These are phyloP conservation scores for Phrynocephalus versicolor DNA, from an alignment of 2,113 vertebrate species.

Conservation along the genomic window DNA sequence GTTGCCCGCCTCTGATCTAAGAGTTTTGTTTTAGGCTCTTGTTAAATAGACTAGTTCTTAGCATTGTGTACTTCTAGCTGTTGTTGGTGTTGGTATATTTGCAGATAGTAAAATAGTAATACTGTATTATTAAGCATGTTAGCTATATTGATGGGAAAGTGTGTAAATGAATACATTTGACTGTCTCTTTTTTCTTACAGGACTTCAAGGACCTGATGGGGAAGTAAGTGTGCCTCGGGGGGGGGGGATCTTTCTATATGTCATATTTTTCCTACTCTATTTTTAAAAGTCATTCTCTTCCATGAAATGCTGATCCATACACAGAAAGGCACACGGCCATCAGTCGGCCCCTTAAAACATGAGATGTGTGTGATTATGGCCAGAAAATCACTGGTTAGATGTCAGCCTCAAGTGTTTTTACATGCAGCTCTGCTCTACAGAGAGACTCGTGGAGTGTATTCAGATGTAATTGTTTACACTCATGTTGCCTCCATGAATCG, in stretches of 20 bases:
- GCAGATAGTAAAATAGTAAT: too few relatives aligned
- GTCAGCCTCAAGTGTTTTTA: background rate
- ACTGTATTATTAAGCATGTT: too few relatives aligned
- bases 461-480: background rate
- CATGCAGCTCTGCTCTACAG: background rate
- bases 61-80: too few relatives aligned
- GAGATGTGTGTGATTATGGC: background rate
- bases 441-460: background rate
- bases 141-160: background rate
- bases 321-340: too few relatives aligned
- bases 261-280: background rate
- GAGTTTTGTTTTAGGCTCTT: too few relatives aligned
- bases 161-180: background rate
- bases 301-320: background rate
- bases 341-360: background rate
- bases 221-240: background rate
- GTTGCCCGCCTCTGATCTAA: too few relatives aligned
- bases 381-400: background rate
- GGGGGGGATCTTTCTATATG: too few relatives aligned
- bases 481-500: too few relatives aligned
- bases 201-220: background rate
- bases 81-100: too few relatives aligned
- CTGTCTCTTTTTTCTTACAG: background rate
- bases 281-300: background rate
- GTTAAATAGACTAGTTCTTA: too few relatives aligned